These are phyloP conservation scores for Tryphoninae sp. DNA, from an alignment of 2,888 invertebrate genomes.

Conservation along the genomic window DNA sequence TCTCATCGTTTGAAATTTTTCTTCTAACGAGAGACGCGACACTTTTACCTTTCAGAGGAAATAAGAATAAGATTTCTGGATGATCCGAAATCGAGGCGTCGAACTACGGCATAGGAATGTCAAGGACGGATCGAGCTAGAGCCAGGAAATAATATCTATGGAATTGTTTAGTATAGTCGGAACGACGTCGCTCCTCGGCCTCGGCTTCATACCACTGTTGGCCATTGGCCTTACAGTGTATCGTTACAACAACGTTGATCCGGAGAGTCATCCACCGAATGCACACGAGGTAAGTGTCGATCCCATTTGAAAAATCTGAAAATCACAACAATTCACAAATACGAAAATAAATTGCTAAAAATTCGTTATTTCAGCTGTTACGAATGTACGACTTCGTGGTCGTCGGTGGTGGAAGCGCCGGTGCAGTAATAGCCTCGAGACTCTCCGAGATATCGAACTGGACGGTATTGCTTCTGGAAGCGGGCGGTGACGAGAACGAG, in stretches of 20 bases:
- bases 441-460: constrained; percentile 91
- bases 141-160: constrained; percentile 79
- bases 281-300: constrained; percentile 84
- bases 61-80: background rate
- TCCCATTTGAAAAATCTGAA: too few species aligned
- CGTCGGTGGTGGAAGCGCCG: constrained; percentile 94
- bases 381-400: constrained; percentile 93
- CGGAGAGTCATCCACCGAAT: constrained; percentile 90
- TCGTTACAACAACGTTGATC: constrained; percentile 91
- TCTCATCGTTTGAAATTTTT: background rate
- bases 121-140: constrained; percentile 18
- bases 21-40: background rate
- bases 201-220: constrained; percentile 90
- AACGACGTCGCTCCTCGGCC: constrained; percentile 83
- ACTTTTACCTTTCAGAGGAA: background rate
- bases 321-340: background rate
- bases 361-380: constrained; percentile 83
- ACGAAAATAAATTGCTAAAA: background rate
- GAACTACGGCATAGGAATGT: constrained; percentile 36
- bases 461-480: constrained; percentile 92
- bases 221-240: constrained; percentile 91
- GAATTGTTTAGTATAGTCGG: constrained; percentile 81
- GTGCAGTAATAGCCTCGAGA: constrained; percentile 93
- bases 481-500: constrained; percentile 94
- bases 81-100: constrained; percentile 16